Percentiles rank a stretch among this genome's conserved stretches.
Evolutionary conservation across 2,888 invertebrate species (phyloP).

Genomic region (Linyphia triangularis): DNA sequence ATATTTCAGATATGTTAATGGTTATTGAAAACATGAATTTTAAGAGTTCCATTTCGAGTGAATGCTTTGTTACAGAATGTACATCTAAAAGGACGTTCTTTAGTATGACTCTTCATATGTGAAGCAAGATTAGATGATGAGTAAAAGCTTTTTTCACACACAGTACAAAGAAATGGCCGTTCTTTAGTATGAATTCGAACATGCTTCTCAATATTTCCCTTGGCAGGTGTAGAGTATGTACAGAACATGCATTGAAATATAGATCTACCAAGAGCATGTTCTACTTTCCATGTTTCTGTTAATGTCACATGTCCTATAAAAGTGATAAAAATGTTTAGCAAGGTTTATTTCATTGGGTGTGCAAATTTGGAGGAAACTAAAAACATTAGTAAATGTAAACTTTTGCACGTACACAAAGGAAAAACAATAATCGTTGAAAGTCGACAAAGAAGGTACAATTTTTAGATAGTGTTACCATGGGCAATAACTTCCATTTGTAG

Average conservation of each 20-base stretch:
- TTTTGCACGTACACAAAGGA: no score
- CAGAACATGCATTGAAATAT: slow-evolving; percentile 9
- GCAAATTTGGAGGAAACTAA: no score
- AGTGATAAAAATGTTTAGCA: background rate
- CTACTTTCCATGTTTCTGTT: no score
- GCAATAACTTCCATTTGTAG: no score
- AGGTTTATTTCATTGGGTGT: no score
- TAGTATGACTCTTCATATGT: slow-evolving; percentile 2
- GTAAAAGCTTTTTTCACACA: slow-evolving; percentile 19
- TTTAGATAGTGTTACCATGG: no score
- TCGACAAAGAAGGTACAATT: no score
- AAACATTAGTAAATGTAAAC: no score
- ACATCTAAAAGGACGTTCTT: background rate
- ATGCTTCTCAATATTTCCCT: slow-evolving; percentile 13
- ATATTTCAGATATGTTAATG: background rate
- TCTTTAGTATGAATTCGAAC: slow-evolving; percentile 17
- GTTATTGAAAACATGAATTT: background rate
- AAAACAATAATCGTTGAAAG: no score
- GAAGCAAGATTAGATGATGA: background rate
- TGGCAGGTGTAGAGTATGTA: background rate
- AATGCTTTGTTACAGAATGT: background rate
- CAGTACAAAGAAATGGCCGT: background rate
- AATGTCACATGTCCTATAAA: background rate
- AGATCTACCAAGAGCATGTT: background rate
- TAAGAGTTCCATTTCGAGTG: background rate